These are phyloP conservation scores for Spheniscus humboldti DNA, from an alignment of 2,797 vertebrate species.

Conservation along the genomic window DNA sequence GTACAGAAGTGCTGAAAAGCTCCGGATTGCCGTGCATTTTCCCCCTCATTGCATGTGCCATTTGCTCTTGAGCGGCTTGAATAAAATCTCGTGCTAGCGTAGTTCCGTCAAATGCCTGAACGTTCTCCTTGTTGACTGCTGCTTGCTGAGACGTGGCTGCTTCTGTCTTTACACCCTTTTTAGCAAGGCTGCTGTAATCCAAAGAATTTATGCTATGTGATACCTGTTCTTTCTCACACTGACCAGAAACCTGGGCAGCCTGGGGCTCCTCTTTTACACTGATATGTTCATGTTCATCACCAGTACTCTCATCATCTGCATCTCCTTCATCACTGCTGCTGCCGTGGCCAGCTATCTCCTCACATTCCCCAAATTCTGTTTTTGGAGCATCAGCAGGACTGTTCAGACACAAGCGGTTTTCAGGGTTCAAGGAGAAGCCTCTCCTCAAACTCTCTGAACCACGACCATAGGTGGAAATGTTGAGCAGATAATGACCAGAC, in stretches of 20 bases:
- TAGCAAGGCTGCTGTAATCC: constrained; percentile 20
- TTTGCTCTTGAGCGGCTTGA: constrained; percentile 76
- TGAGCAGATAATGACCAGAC: constrained; percentile 96
- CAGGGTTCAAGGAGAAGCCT: constrained; percentile 66
- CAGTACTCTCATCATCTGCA: constrained; percentile 50
- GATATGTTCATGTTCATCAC: constrained; percentile 39
- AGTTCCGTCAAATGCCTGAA: constrained; percentile 34
- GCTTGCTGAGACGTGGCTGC: constrained; percentile 38
- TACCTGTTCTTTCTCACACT: background rate
- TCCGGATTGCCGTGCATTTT: constrained; percentile 76
- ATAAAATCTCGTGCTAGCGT: constrained; percentile 80
- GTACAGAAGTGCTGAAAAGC: constrained; percentile 61
- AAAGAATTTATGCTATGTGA: background rate
- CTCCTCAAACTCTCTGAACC: constrained; percentile 85
- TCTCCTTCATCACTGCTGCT: constrained; percentile 63
- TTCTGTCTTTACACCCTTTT: constrained; percentile 71
- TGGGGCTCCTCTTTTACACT: constrained; percentile 69
- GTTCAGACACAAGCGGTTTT: constrained; percentile 54
- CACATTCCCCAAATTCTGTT: constrained; percentile 70
- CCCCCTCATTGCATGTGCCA: constrained; percentile 70
- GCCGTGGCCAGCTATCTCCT: constrained; percentile 54
- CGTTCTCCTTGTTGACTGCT: constrained; percentile 51
- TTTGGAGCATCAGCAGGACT: constrained; percentile 67
- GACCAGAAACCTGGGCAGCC: background rate
- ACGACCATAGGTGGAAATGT: constrained; percentile 93